Evolutionary conservation across 1,140 invertebrate genomes (phyloP), one percentile per base, ranked within the genome.

Genomic region (Druon quercuslanigerum): DNA sequence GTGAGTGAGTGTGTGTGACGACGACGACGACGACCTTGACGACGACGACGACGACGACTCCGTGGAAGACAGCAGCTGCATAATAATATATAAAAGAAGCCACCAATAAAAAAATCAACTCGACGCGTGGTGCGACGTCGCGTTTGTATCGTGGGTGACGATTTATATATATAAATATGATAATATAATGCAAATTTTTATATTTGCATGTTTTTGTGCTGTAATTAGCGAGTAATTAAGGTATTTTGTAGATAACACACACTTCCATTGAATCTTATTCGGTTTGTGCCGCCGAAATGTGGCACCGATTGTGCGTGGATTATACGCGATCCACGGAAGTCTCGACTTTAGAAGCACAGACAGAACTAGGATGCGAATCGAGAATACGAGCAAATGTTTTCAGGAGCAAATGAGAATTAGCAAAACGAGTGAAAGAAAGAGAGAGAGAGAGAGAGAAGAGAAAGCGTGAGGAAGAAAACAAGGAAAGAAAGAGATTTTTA

Each of bases 181-280:
- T 87, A 87, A 87, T 90, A 87, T 90, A 90, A 89, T 90, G 89
- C 89, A 91, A 90, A 90, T 90, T 87, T 90, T 90, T 87, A 87
- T 86, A 91, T 91, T 91, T 90, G 89, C 90, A 90, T 91, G 87
- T 90, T 89, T 86, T 90, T 89, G 88, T 91, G 88, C 89, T 90
- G 89, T 91, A 91, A 90, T 90, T 91, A 89, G 89, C 89, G 84
- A 90, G 87, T 90, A 90, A 91, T 90, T 90, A 90, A 90, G 88
- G 88, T 91, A 91, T 90, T 91, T 90, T 90, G 90, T 90, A 90
- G 90, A 89, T 88, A 89, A 91, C 81, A 78, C 76, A 87, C 87
- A 89, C 87, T 89, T 89, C 87, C 87, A 88, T 88, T 89, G 86
- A 88, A 87, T 88, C 86, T 87, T 88, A 85, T 88, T 88, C 84